Evolutionary conservation across 1,140 invertebrate species (phyloP).

Genomic region (Drosophila nebulosa): DNA sequence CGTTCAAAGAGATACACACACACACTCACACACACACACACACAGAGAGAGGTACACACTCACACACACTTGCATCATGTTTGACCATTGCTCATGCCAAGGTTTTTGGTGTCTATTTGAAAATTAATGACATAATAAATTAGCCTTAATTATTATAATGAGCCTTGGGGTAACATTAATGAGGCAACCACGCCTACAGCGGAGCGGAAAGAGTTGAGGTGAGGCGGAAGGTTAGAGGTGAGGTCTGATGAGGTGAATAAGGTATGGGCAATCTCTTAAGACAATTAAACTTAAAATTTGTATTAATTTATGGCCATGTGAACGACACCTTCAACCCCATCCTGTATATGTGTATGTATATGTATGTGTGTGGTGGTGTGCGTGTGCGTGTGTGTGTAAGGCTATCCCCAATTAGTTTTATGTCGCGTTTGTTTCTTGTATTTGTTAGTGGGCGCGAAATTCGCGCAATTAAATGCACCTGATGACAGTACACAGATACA

Average conservation of each 20-base stretch:
- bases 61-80: neutral
- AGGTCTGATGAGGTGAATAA: too few species aligned
- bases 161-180: constrained; percentile 63
- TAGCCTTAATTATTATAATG: constrained; percentile 76
- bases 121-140: constrained; percentile 76
- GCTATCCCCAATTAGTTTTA: constrained; percentile 53
- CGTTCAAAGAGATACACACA: neutral
- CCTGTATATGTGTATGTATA: constrained; percentile 20
- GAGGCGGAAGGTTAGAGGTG: too few species aligned
- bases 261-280: constrained; percentile 25
- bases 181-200: constrained; percentile 23
- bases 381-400: constrained; percentile 52
- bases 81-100: neutral
- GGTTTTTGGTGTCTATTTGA: constrained; percentile 24
- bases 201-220: too few species aligned
- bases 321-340: constrained; percentile 17
- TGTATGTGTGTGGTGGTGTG: constrained; percentile 40
- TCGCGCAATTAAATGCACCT: constrained; percentile 80
- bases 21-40: neutral
- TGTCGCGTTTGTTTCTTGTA: constrained; percentile 29
- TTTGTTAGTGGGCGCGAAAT: constrained; percentile 55
- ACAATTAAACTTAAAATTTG: constrained; percentile 73
- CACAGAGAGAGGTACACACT: neutral
- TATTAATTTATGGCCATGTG: constrained; percentile 68
- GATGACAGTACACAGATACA: constrained; percentile 42